Evolutionary conservation across 2,113 vertebrate species (phyloP).

Genomic region (Pygoscelis adeliae): DNA sequence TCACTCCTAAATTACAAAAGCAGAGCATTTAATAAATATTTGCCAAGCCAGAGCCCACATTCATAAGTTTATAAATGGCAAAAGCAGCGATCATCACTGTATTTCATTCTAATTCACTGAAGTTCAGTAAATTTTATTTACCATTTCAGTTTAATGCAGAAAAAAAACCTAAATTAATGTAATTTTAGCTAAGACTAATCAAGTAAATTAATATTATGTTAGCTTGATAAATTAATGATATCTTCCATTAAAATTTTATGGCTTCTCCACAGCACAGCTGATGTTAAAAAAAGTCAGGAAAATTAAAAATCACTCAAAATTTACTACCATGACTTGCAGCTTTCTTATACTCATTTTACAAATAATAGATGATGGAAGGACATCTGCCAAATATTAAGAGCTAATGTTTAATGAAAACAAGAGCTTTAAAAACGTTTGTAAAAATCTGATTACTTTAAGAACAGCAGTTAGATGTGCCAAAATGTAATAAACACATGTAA

Average conservation of each 20-base stretch:
- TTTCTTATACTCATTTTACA: background rate
- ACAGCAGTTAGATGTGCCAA: background rate
- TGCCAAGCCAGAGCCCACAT: background rate
- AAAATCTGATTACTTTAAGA: background rate
- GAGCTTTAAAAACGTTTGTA: background rate
- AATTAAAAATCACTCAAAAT: background rate
- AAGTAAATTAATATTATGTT: background rate
- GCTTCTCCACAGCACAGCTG: background rate
- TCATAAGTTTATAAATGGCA: background rate
- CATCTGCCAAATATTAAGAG: background rate
- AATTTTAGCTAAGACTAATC: background rate
- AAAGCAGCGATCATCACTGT: background rate
- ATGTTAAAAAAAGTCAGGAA: background rate
- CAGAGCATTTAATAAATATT: background rate
- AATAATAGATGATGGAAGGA: background rate
- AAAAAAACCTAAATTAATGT: background rate
- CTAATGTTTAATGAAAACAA: background rate
- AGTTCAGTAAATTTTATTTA: background rate
- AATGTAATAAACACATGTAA: background rate
- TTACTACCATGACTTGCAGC: background rate
- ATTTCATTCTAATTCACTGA: background rate
- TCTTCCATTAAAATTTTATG: background rate
- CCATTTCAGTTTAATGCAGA: background rate
- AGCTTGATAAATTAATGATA: background rate
- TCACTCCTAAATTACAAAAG: background rate